Conservation (phyloP, 2,113 vertebrate species). For the Oryzias woworae region DNA sequence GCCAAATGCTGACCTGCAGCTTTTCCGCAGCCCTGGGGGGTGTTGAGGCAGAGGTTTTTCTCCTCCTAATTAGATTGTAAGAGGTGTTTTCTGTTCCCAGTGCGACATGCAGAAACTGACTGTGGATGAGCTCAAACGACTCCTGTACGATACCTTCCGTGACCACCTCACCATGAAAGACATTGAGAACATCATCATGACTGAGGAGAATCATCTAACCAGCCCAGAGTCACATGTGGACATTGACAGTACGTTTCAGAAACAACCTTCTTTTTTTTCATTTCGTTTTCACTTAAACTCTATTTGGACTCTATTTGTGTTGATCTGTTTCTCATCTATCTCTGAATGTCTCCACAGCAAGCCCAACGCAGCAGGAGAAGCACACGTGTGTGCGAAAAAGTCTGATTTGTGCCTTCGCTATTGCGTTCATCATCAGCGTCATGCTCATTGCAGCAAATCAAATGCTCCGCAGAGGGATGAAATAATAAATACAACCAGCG, state of each 20-base stretch:
- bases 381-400: constrained; percentile 98
- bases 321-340: not conserved
- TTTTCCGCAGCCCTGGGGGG: constrained; percentile 18
- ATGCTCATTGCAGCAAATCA: constrained; percentile 98
- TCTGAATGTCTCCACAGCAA: constrained; percentile 71
- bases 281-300: not conserved
- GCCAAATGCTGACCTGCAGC: constrained; percentile 23
- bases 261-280: not conserved
- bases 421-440: constrained; percentile 98
- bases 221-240: constrained; percentile 91
- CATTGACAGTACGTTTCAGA: constrained; percentile 87
- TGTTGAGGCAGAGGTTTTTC: constrained; percentile 2
- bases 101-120: constrained; percentile 99
- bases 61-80: constrained; percentile 20
- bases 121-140: constrained; percentile 93
- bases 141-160: constrained; percentile 96
- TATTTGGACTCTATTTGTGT: not conserved
- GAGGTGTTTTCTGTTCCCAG: constrained; percentile 66
- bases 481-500: constrained; percentile 68
- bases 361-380: constrained; percentile 96
- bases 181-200: constrained; percentile 99
- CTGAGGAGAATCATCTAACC: constrained; percentile 94
- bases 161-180: constrained; percentile 99
- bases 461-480: constrained; percentile 98
- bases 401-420: constrained; percentile 97